Conservation (phyloP, 2,113 vertebrate genomes). For the Marmota monax region DNA sequence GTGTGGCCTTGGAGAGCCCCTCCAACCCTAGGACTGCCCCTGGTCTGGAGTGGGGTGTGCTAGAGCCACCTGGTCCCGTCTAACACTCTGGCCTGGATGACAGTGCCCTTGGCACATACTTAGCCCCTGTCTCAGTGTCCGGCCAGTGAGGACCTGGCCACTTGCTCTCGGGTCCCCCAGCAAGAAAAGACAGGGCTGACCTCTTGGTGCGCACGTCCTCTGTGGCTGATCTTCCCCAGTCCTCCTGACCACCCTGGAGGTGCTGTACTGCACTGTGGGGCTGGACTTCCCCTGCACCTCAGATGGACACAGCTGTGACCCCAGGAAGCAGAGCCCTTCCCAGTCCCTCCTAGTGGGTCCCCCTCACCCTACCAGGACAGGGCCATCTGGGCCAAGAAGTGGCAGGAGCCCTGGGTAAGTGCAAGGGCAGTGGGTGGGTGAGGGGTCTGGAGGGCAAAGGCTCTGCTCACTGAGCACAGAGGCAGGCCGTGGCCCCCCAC, state of each 20-base stretch:
- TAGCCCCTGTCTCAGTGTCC: neutral
- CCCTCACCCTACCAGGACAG: neutral
- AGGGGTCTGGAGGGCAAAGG: neutral
- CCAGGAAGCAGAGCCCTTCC: neutral
- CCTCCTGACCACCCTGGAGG: neutral
- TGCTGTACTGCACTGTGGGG: neutral
- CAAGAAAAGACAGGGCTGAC: no score
- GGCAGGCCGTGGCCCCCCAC: no score
- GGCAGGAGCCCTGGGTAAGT: neutral
- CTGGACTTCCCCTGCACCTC: neutral
- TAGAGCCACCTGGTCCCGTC: neutral
- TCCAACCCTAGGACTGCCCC: neutral
- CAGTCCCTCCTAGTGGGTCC: neutral
- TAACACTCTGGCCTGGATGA: fast-evolving
- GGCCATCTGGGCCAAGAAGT: neutral
- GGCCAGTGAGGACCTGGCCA: neutral
- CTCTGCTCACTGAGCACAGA: no score
- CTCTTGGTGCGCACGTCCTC: no score
- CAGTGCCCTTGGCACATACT: neutral
- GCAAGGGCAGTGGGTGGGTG: neutral
- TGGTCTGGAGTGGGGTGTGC: neutral
- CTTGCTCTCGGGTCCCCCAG: neutral
- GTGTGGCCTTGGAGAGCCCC: neutral
- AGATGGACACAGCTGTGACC: neutral
- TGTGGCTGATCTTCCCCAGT: no score